Base-by-base conservation (phyloP, 2,888 invertebrate species). In the Unio delphinus region DNA sequence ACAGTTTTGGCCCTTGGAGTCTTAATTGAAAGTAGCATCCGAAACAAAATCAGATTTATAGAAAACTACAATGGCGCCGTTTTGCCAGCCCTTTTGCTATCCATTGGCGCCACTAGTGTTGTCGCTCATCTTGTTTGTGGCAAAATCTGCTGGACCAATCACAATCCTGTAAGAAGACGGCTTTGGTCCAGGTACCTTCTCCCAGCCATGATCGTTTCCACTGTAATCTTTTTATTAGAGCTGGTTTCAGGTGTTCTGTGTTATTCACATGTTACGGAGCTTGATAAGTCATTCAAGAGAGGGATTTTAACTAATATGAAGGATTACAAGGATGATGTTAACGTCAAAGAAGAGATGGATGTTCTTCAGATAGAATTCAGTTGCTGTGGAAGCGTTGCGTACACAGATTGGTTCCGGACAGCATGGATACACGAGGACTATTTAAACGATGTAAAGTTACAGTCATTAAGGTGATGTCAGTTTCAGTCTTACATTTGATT, bases 361-460 rank as follows among this genome's bases (percentile, higher is more conserved):
- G 55, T 67, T 7, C 72, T 88, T 57, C 89, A 89, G 72, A 80
- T 85, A 61, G 72, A 79, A n/a, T 87, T 80, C 70, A 64, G 64
- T 59, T 89, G 89, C 71, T 89, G 89, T 76, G 89, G 89, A 23
- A 85, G 82, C 69, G 73, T 70, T 4, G 75, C 78, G 20, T 87
- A 86, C 73, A 74, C 76, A 6, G 87, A 88, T 66, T 89, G 88
- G 88, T 89, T 88, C 71, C 59, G 65, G n/a, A 70, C 84, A 17
- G 28, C 76, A 20, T 88, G 88, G 88, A 74, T 83, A 7, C 76
- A 81, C 23, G 74, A 75, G 3, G 72, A 80, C 8, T 81, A 78
- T 65, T 55, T 84, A 20, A 71, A 76, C 59, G 15, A 45, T 3
- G 11, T 45, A 45, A 45, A 45, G 18, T 58, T 69, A 26, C 54